Conservation (phyloP, 2,797 vertebrate species). For the Scolopax rusticola region DNA sequence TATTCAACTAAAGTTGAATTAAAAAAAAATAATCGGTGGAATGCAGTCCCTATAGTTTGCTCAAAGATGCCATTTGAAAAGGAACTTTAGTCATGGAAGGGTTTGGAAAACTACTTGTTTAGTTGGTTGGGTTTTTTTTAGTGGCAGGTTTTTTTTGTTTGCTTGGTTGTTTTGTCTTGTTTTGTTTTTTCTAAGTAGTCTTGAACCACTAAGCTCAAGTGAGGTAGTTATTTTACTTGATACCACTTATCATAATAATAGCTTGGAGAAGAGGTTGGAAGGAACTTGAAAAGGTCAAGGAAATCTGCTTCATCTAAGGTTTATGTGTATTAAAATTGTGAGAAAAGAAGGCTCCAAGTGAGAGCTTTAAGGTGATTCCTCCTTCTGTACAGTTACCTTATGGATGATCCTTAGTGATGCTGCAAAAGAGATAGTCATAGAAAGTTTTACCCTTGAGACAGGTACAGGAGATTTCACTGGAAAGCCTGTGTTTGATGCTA, state of each 20-base stretch:
- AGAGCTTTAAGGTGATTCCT: not conserved
- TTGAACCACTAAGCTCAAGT: not conserved
- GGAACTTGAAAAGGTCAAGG: not conserved
- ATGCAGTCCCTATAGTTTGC: not conserved
- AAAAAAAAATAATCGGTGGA: not conserved
- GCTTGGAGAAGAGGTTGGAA: not conserved
- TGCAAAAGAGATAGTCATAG: not conserved
- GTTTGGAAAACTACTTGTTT: not conserved
- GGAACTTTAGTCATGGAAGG: fast-evolving
- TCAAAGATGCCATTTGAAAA: not conserved
- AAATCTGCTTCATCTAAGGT: not conserved
- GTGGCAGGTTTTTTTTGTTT: too few relatives aligned
- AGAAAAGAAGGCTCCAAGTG: not conserved
- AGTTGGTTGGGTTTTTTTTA: not conserved
- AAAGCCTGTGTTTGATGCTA: not conserved
- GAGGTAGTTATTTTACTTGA: not conserved
- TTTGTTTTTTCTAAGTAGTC: not conserved
- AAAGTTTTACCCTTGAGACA: not conserved
- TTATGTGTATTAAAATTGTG: not conserved
- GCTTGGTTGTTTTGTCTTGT: not conserved
- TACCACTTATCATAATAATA: not conserved
- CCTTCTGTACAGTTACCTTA: not conserved
- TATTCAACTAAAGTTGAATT: not conserved
- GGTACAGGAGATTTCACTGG: not conserved
- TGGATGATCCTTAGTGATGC: not conserved